Base-by-base conservation (phyloP, 1,140 invertebrate genomes). In the Ceratosolen solmsi region DNA sequence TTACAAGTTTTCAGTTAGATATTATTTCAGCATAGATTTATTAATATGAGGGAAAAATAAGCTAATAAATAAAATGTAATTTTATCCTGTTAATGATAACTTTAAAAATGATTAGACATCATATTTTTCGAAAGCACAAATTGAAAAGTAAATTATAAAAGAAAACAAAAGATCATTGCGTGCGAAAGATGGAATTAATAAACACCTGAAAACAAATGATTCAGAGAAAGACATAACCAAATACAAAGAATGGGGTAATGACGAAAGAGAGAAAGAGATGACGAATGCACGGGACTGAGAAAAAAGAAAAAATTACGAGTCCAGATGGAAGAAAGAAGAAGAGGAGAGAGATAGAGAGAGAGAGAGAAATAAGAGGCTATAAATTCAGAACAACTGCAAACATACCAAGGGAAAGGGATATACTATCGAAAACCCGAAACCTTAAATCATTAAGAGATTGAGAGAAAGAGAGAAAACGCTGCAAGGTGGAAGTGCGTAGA, bases 361-460 rank as follows among this genome's bases (percentile, higher is more conserved):
- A 22, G n/a, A 65, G 75, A 72, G 56, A 54, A 70, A 73, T 82
- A 82, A 71, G 79, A 79, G 86, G 89, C 87, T 87, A 90, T 91
- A 90, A 91, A 91, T 91, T 87, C 86, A 88, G 81, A 85, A 87
- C 85, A 88, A 89, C 87, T 85, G 87, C 87, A 89, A 88, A 89
- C 87, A 88, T 86, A 87, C 56, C 1, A 30, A 77, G 36, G 49
- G 30, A 56, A 17, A 79, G 72, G 56, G 70, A 74, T 54, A 56
- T 86, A 87, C 87, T 84, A 63, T 84, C 89, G 88, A 89, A 72
- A 74, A 33, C 86, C 85, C 88, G 85, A 90, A 89, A 90, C 88
- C 86, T 41, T 91, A 91, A 91, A 91, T 91, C 90, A 91, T 78
- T 87, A 85, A 49, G 13, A 75, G 70, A 72, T 27, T 25, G 25